Evolutionary conservation across 1,140 invertebrate species (phyloP).

Genomic region (Paralvinella palmiformis): DNA sequence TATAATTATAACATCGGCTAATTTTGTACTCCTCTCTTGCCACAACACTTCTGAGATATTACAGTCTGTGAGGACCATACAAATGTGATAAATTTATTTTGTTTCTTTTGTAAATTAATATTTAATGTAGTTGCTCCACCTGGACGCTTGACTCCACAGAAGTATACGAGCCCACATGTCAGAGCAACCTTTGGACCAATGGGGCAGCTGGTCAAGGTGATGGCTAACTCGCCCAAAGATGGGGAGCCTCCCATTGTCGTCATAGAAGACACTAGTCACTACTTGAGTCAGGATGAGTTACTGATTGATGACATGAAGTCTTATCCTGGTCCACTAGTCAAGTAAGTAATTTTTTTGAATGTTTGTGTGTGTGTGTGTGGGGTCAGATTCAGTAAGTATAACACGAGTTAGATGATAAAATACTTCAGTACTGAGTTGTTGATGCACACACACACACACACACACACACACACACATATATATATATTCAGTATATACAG

Average conservation of each 20-base stretch:
- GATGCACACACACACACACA: no score
- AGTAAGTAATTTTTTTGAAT: no score
- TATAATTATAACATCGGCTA: background rate
- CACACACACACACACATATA: no score
- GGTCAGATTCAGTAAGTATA: no score
- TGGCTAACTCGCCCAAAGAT: constrained; percentile 66
- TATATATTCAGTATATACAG: no score
- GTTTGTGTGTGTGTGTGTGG: no score
- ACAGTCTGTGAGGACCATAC: background rate
- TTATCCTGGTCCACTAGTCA: constrained; percentile 71
- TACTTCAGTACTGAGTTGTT: no score
- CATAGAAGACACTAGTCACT: constrained; percentile 59
- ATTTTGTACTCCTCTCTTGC: background rate
- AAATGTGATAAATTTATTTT: background rate
- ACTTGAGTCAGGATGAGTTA: constrained; percentile 42
- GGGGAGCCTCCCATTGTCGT: constrained; percentile 68
- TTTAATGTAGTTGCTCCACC: background rate
- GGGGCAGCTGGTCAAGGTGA: constrained; percentile 65
- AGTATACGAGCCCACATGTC: constrained; percentile 70
- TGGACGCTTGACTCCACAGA: constrained; percentile 70
- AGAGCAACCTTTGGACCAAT: constrained; percentile 58
- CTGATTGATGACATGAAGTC: constrained; percentile 60
- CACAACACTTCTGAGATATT: no score
- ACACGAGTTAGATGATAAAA: no score
- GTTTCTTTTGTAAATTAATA: no score